phyloP scores from a whole-genome alignment of 2,797 vertebrate genomes.

The Artibeus lituratus region DNA sequence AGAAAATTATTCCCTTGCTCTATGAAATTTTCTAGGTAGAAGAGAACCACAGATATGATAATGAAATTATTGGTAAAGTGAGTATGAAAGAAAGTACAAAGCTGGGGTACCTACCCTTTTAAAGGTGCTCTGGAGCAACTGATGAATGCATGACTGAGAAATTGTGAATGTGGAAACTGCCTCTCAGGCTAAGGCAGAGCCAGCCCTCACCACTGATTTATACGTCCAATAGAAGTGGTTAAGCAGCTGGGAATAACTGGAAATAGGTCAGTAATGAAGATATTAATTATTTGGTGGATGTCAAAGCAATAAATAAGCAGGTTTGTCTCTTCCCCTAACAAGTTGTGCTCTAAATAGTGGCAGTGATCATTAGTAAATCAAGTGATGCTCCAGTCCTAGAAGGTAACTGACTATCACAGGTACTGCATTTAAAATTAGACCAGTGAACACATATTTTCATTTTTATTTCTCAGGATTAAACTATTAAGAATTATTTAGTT shows the following conservation, averaged over 20 bases:
- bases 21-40: not conserved
- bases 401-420: not conserved
- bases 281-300: not conserved
- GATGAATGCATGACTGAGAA: not conserved
- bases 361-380: slow-evolving; percentile 4
- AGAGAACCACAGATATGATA: not conserved
- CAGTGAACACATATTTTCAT: not conserved
- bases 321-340: slow-evolving; percentile 5
- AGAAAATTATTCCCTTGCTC: not conserved
- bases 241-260: not conserved
- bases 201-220: not conserved
- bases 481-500: not conserved
- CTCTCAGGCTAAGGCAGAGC: not conserved
- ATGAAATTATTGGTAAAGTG: not conserved
- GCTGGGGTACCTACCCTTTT: not conserved
- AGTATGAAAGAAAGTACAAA: not conserved
- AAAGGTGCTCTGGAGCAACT: not conserved
- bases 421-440: not conserved
- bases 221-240: not conserved
- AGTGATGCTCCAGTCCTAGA: not conserved
- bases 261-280: not conserved
- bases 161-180: not conserved
- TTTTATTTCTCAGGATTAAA: not conserved
- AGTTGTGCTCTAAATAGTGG: not conserved
- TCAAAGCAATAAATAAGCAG: not conserved